Conservation (phyloP, 2,797 vertebrate species). For the Malacoraja senta region DNA sequence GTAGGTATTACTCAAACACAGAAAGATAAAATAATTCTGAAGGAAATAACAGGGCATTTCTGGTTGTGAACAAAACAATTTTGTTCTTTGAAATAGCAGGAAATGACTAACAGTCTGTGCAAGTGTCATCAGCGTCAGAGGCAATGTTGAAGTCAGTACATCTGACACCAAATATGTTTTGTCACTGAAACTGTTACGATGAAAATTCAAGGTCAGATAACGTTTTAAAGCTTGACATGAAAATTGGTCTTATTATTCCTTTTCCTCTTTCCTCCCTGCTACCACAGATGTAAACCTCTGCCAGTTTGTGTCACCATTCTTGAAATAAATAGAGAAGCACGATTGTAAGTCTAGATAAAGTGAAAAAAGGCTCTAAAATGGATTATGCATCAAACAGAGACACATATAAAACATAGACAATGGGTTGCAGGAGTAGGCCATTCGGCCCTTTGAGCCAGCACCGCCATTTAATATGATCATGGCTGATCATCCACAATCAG, state of each 20-base stretch:
- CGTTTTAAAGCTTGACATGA: background rate
- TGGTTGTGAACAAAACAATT: background rate
- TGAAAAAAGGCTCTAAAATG: background rate
- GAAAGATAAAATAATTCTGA: background rate
- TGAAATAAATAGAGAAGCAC: background rate
- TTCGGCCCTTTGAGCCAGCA: no score
- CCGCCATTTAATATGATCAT: no score
- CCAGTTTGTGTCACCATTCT: background rate
- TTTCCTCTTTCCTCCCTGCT: no score
- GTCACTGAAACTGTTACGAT: background rate
- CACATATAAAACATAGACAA: no score
- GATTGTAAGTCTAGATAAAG: background rate
- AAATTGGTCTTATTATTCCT: background rate
- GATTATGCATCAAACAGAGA: background rate
- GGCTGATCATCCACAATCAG: no score
- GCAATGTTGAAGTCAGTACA: background rate
- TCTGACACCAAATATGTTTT: background rate
- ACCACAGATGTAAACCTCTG: background rate
- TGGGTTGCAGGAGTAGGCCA: no score
- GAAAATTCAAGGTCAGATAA: slow-evolving; percentile 6
- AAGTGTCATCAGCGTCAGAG: background rate
- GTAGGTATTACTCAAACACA: background rate
- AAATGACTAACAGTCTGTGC: background rate
- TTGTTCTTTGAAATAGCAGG: background rate
- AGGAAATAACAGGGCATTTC: background rate